Conservation (phyloP, 2,888 invertebrate genomes). For the Drosophila kanekoi region DNA sequence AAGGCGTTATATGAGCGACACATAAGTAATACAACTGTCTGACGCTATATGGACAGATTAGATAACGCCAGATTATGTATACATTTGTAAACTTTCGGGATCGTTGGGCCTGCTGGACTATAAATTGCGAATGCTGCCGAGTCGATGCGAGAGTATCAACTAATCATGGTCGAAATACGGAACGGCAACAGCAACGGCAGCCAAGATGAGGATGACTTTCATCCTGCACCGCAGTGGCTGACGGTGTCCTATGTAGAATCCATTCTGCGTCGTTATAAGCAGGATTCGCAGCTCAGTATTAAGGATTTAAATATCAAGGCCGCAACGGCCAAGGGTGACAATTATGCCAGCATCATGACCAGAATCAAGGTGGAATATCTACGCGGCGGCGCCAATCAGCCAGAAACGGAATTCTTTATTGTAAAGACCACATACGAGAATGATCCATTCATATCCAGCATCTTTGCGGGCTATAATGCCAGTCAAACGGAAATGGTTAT, state of each 20-base stretch:
- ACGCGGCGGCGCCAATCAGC: constrained; percentile 23
- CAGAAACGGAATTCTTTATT: constrained; percentile 60
- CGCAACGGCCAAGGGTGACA: constrained; percentile 78
- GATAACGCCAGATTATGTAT: constrained; percentile 16
- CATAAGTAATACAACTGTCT: constrained; percentile 34
- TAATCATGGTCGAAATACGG: constrained; percentile 56
- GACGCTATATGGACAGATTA: constrained; percentile 2
- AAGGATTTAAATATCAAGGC: constrained; percentile 55
- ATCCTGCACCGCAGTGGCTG: constrained; percentile 72
- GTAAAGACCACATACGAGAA: constrained; percentile 75
- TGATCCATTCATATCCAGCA: constrained; percentile 58
- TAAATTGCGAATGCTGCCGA: constrained; percentile 40
- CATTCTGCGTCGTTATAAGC: constrained; percentile 59
- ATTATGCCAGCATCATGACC: constrained; percentile 77
- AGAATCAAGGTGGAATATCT: constrained; percentile 60
- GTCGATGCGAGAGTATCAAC: constrained; percentile 22
- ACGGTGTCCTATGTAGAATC: constrained; percentile 70
- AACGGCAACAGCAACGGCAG: constrained; percentile 17
- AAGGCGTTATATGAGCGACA: constrained; percentile 5
- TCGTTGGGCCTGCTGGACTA: constrained; percentile 16
- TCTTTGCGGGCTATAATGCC: constrained; percentile 67
- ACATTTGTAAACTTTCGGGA: neutral
- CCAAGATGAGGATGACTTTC: constrained; percentile 28
- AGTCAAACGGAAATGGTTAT: constrained; percentile 79
- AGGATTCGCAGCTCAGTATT: constrained; percentile 63